These are phyloP conservation scores for Prosapia bicincta DNA, from an alignment of 2,888 invertebrate genomes.

Conservation along the genomic window DNA sequence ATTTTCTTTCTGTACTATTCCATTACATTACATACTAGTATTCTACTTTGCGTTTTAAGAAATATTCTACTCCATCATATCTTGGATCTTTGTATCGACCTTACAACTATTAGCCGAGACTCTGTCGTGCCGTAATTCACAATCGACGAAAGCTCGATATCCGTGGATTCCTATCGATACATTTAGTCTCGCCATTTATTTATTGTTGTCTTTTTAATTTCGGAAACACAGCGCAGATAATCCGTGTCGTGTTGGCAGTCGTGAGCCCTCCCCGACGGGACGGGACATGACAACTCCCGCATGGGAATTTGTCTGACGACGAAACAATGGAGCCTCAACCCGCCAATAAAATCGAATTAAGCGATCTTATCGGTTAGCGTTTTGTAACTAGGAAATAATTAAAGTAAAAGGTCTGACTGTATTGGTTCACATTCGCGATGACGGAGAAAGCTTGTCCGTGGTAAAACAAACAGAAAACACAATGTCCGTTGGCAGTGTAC, in stretches of 20 bases:
- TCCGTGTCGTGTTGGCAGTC: background rate
- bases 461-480: too few species aligned
- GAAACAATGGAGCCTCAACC: background rate
- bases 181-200: background rate
- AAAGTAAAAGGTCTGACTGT: too few species aligned
- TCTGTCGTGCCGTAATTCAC: too few species aligned
- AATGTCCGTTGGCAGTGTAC: too few species aligned
- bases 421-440: too few species aligned
- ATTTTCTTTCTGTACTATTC: too few species aligned
- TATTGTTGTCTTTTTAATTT: background rate
- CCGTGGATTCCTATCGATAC: background rate
- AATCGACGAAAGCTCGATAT: background rate
- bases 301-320: background rate
- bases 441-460: too few species aligned
- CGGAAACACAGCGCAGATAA: background rate
- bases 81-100: too few species aligned
- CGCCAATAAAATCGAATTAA: background rate
- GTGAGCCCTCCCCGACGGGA: background rate
- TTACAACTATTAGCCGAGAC: too few species aligned
- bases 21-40: too few species aligned
- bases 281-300: background rate
- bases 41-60: too few species aligned
- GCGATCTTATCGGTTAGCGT: background rate
- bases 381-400: background rate
- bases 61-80: too few species aligned